A percentile compares a stretch with the other conserved stretches of the same genome.
Conservation (phyloP, 2,888 invertebrate genomes). For the Chrysodeixis includens region DNA sequence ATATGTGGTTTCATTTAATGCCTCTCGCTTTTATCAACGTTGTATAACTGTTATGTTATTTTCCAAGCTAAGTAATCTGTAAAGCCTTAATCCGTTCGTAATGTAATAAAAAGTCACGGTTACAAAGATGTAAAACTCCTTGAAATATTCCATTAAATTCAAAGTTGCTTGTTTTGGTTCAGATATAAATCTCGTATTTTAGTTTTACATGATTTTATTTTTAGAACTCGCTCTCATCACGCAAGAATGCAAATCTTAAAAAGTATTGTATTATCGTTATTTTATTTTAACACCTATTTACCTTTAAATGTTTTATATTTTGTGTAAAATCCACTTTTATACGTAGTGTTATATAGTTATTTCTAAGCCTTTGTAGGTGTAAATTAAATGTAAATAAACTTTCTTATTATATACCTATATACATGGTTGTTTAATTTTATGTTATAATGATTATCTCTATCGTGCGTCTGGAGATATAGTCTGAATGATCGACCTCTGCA, state of each 20-base stretch:
- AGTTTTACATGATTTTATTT: background rate
- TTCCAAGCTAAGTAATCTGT: no score
- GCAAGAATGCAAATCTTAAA: slow-evolving; percentile 21
- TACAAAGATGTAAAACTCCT: no score
- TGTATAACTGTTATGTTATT: no score
- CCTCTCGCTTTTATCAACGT: no score
- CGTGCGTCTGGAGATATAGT: background rate
- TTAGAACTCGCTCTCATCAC: slow-evolving; percentile 39
- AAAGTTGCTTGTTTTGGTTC: background rate
- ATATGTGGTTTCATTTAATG: no score
- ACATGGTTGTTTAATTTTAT: slow-evolving; percentile 44
- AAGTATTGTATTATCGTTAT: slow-evolving; percentile 43
- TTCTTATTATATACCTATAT: slow-evolving; percentile 62
- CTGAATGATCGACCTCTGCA: background rate
- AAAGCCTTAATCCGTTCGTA: no score
- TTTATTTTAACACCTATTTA: slow-evolving; percentile 30
- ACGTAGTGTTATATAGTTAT: slow-evolving; percentile 52
- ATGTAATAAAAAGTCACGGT: no score
- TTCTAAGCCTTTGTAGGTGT: slow-evolving; percentile 65
- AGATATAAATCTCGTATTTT: background rate
- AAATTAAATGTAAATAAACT: slow-evolving; percentile 71
- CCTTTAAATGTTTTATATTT: slow-evolving; percentile 42
- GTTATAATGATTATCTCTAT: background rate
- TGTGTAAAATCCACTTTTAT: slow-evolving; percentile 57
- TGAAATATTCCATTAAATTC: background rate